Percentiles rank a stretch among this genome's conserved stretches.
These are phyloP conservation scores for Leptoclinus maculatus DNA, from an alignment of 2,797 vertebrate genomes.

Conservation along the genomic window DNA sequence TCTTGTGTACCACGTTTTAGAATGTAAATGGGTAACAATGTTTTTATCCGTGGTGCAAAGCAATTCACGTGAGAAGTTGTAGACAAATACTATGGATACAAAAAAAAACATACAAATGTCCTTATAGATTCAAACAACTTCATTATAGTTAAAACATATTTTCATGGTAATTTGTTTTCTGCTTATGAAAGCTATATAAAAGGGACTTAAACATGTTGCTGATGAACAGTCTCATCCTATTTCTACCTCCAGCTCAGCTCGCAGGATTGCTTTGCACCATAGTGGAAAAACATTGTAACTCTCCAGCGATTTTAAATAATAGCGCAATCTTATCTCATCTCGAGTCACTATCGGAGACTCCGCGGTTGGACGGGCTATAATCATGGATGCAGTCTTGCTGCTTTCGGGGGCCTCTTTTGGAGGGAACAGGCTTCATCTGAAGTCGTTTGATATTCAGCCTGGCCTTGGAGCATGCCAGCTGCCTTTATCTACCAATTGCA, in stretches of 20 bases:
- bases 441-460: conserved; percentile 70
- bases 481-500: conserved; percentile 75
- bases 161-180: background rate
- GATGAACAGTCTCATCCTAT: conserved; percentile 66
- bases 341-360: conserved; percentile 27
- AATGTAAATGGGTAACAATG: conserved; percentile 51
- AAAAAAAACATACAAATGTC: background rate
- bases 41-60: background rate
- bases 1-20: conserved; percentile 43
- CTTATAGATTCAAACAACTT: background rate
- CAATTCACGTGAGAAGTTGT: background rate
- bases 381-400: conserved; percentile 63
- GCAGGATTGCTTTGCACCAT: conserved; percentile 65
- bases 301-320: conserved; percentile 76
- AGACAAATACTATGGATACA: background rate
- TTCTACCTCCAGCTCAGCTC: conserved; percentile 54
- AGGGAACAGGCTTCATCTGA: conserved; percentile 50
- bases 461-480: conserved; percentile 64
- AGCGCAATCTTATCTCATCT: conserved; percentile 72
- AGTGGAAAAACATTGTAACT: conserved; percentile 66
- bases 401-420: conserved; percentile 48
- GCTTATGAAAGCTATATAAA: background rate
- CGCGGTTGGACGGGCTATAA: conserved; percentile 56
- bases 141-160: background rate
- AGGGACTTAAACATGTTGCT: background rate